phyloP scores from a whole-genome alignment of 2,888 invertebrate species.

The Brachyopa scutellaris region DNA sequence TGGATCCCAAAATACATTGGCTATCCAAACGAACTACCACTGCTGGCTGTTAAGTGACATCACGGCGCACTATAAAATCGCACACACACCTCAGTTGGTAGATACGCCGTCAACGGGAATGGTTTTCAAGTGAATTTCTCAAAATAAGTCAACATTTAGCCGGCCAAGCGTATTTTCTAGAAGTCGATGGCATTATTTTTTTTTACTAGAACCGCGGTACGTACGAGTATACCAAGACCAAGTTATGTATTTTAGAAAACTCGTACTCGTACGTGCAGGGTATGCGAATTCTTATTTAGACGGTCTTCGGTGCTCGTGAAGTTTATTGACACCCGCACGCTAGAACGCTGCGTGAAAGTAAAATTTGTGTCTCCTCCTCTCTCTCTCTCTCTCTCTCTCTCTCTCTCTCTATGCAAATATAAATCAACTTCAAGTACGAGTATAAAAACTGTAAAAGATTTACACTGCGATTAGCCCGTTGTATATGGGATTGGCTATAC shows the following conservation, averaged over 20 bases:
- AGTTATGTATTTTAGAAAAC: too few species aligned
- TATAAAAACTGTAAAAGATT: conserved; percentile 31
- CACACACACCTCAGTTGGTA: not conserved
- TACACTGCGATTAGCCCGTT: conserved; percentile 30
- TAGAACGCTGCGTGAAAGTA: conserved; percentile 50
- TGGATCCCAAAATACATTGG: conserved; percentile 26
- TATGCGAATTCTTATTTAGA: conserved; percentile 42
- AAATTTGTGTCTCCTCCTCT: conserved; percentile 33
- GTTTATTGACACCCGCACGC: conserved; percentile 63
- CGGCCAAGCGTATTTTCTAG: not conserved
- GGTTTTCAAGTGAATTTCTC: conserved; percentile 33
- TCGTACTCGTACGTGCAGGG: conserved; percentile 49
- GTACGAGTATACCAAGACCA: too few species aligned
- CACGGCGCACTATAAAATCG: conserved; percentile 24
- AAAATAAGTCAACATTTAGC: conserved; percentile 29
- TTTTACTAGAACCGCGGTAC: too few species aligned
- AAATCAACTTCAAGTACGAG: conserved; percentile 44
- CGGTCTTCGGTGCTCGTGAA: conserved; percentile 26
- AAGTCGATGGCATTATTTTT: not conserved
- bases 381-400: too few species aligned
- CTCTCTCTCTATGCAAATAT: too few species aligned
- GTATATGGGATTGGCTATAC: too few species aligned
- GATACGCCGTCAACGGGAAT: not conserved
- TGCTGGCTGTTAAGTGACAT: conserved; percentile 28
- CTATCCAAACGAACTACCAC: conserved; percentile 5